Evolutionary conservation across 2,888 invertebrate genomes (phyloP).

Genomic region (Drosophila crucigera): DNA sequence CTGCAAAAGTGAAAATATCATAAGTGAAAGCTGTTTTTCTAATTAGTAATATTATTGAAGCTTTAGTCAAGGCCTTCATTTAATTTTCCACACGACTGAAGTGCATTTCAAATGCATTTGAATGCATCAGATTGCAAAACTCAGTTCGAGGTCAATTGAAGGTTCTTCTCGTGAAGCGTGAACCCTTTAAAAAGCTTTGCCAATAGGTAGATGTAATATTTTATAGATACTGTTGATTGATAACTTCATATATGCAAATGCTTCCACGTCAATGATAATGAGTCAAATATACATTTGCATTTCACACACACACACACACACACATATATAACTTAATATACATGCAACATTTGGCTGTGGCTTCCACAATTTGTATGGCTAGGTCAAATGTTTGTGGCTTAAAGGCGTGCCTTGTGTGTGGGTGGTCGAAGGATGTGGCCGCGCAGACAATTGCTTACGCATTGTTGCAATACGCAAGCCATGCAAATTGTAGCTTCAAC

Average conservation of each 20-base stretch:
- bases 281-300: slow-evolving; percentile 64
- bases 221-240: slow-evolving; percentile 16
- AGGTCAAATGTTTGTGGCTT: slow-evolving; percentile 23
- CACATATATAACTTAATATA: slow-evolving; percentile 45
- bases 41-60: not conserved
- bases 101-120: not conserved
- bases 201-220: not conserved
- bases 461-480: slow-evolving; percentile 5
- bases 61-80: not conserved
- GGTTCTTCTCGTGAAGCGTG: not conserved
- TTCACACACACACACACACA: slow-evolving; percentile 15
- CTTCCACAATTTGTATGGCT: slow-evolving; percentile 36
- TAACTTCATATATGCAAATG: not conserved
- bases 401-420: not conserved
- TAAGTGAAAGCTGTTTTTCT: not conserved
- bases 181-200: not conserved
- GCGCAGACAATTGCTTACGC: slow-evolving; percentile 16
- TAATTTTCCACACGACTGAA: not conserved
- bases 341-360: slow-evolving; percentile 31
- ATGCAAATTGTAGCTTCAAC: slow-evolving; percentile 12
- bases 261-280: slow-evolving; percentile 48
- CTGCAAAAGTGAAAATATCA: not conserved
- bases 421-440: slow-evolving; percentile 16
- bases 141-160: slow-evolving; percentile 10
- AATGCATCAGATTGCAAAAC: not conserved